These are phyloP conservation scores for Oasisia sp. DNA, from an alignment of 2,888 invertebrate species.

Conservation along the genomic window DNA sequence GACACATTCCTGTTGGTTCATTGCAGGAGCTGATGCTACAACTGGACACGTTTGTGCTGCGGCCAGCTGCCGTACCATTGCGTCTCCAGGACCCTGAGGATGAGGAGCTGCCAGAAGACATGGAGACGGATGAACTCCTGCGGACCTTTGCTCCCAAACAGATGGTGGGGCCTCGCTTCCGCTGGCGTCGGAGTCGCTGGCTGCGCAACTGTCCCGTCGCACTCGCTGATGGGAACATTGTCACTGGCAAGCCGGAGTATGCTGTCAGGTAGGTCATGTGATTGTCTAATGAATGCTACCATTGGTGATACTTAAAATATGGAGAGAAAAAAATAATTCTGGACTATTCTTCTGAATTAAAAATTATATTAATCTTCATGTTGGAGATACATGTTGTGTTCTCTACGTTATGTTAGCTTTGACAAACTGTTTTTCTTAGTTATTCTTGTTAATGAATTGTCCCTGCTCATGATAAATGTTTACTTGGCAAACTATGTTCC, in stretches of 20 bases:
- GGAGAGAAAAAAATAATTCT: too few species aligned
- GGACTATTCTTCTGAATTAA: background rate
- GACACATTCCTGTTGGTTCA: background rate
- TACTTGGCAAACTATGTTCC: background rate
- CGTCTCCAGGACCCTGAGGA: slow-evolving; percentile 60
- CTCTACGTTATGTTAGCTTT: background rate
- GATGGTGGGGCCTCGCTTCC: slow-evolving; percentile 60
- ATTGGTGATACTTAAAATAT: too few species aligned
- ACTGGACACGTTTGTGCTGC: slow-evolving; percentile 59
- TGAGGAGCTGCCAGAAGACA: slow-evolving; percentile 61
- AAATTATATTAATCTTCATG: background rate
- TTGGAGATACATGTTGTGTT: background rate
- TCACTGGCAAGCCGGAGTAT: slow-evolving; percentile 62
- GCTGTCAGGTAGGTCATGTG: slow-evolving; percentile 57
- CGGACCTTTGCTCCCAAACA: slow-evolving; percentile 55
- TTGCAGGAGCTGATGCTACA: slow-evolving; percentile 59
- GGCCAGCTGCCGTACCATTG: slow-evolving; percentile 60
- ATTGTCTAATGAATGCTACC: background rate
- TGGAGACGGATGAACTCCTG: slow-evolving; percentile 63
- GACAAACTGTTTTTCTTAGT: background rate
- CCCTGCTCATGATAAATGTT: background rate
- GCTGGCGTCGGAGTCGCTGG: slow-evolving; percentile 63
- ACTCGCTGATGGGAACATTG: slow-evolving; percentile 61
- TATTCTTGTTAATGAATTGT: background rate
- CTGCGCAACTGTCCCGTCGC: slow-evolving; percentile 64